Base-by-base conservation (phyloP, 2,888 invertebrate genomes). In the Teinopalpus imperialis region DNA sequence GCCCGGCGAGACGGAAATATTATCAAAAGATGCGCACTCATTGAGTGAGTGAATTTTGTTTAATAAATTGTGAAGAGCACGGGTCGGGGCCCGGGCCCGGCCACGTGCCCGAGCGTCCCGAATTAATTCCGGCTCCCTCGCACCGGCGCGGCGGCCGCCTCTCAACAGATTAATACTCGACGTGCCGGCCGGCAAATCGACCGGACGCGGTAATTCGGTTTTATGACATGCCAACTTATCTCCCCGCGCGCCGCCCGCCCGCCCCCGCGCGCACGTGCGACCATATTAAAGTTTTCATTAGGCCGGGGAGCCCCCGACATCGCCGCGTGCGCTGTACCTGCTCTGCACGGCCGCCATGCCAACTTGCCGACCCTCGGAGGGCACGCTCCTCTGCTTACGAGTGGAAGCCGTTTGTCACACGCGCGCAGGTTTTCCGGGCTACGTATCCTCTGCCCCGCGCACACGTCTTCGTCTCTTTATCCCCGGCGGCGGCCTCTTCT, bases 141-240 rank as follows among this genome's bases (percentile, higher is more conserved):
- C n/a, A n/a, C 39, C 21, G n/a, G 36, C 24, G 24, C 44, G 23
- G 46, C 39, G 43, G 35, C 31, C 21, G 36, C 43, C 41, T 32
- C 50, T 39, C 27, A 40, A 55, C 58, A 50, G 53, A 45, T 45
- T 49, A 43, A 36, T 43, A 30, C 39, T 20, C 27, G 12, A 10
- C 45, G 50, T 41, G 58, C 61, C 54, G 60, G 63, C 61, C 63
- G 60, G 57, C 66, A 61, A 58, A 60, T 57, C 51, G 59, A 51
- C 44, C 43, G 40, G 51, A 42, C 36, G 49, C 57, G 57, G 82
- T 86, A 79, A 86, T 87, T 81, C 68, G 76, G 75, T 74, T 87
- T 86, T 86, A 87, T 87, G 87, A 87, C 86, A 86, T 85, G 83
- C 83, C 76, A 85, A 87, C 86, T 85, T 69, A 80, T 81, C 77